Base-by-base conservation (phyloP, 2,888 invertebrate species). In the Apotomis betuletana region DNA sequence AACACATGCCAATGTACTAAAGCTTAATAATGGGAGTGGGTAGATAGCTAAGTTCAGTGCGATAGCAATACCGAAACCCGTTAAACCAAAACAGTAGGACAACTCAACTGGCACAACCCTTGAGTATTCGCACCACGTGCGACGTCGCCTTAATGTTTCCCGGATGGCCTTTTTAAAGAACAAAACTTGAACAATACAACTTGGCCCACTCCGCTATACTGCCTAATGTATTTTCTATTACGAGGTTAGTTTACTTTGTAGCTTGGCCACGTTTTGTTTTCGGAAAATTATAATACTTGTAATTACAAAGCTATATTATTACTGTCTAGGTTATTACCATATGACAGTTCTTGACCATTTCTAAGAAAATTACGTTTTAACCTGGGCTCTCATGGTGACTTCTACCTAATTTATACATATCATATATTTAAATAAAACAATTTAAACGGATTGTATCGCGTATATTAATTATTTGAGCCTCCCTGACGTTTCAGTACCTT, bases 161-260 rank as follows among this genome's bases (percentile, higher is more conserved):
- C 69, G 71, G 75, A 76, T 76, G 82, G 80, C 82, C 82, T 86
- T 87, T 86, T 81, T 80, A 85, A 85, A 85, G 85, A 85, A 86
- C 85, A 85, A 86, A 86, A 86, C 84, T 85, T 79, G 79, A 62
- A 68, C 74, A 69, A 69, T 69, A 69, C 69, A 71, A 64, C 74
- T 74, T 74, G 67, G 67, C 70, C 65, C 52, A 69, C 62, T 74
- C 51, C 52, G 13, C 67, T 63, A 67, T 61, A 62, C 49, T 55
- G 74, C 67, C 67, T 74, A 71, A 74, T 70, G 68, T 71, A 49
- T 64, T 68, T 74, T 74, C 70, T 74, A 74, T 74, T 74, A 64
- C 68, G 36, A 71, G 71, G 67, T 71, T 71, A 67, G 61, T 68
- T 68, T 72, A 63, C 62, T 67, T 62, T 67, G 67, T 54, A 52